Evolutionary conservation across 1,140 invertebrate genomes (phyloP).

Genomic region (Anastrepha obliqua): DNA sequence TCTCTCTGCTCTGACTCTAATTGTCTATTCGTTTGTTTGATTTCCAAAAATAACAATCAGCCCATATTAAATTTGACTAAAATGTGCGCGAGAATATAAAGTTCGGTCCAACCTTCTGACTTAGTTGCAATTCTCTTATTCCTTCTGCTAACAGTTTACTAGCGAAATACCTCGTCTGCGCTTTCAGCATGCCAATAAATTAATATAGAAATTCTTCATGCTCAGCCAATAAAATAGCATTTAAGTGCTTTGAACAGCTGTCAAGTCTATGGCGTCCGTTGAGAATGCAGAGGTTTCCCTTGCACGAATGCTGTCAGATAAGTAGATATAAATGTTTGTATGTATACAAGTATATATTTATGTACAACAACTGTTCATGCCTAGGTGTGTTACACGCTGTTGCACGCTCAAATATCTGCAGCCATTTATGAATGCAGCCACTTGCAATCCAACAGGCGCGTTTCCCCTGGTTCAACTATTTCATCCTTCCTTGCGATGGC

Average conservation of each 20-base stretch:
- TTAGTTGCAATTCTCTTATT: background rate
- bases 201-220: constrained; percentile 50
- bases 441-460: background rate
- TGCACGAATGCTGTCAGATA: too few relatives aligned
- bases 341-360: background rate
- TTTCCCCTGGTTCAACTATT: background rate
- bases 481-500: background rate
- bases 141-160: background rate
- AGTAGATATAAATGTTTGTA: background rate
- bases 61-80: too few relatives aligned
- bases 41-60: too few relatives aligned
- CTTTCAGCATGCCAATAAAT: constrained; percentile 44
- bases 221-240: constrained; percentile 50
- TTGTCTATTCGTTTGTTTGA: too few relatives aligned
- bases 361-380: background rate
- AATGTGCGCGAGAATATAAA: background rate
- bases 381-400: background rate
- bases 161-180: constrained; percentile 30
- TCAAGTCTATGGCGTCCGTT: background rate
- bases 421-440: background rate
- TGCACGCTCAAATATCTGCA: background rate
- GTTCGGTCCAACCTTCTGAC: background rate
- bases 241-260: constrained; percentile 42
- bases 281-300: background rate
- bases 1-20: too few relatives aligned